Base-by-base conservation (phyloP, 1,140 invertebrate species). In the Penaeus japonicus region DNA sequence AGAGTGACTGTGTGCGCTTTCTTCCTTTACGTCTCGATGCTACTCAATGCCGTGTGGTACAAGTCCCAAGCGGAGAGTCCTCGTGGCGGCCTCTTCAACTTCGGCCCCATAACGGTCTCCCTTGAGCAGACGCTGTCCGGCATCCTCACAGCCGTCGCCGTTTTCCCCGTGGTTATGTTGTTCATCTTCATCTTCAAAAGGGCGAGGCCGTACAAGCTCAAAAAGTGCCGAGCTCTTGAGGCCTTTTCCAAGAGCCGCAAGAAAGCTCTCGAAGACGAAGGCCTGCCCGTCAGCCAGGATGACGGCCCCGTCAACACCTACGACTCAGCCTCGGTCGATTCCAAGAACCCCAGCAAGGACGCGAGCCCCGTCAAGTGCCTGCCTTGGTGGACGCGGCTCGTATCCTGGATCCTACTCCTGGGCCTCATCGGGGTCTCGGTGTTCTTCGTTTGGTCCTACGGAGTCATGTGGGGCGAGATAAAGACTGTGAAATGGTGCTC, bases 401-500 rank as follows among this genome's bases (percentile, higher is more conserved):
- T 94, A 57, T 93, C 92, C 22, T 94, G 94, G 93, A 87, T 93
- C 15, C 39, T 94, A 12, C 91, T 93, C 7, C 90, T 93, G 82
- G 22, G 92, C 4, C 90, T 92, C 0, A 93, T 93, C n/a, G 88
- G 91, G 22, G 92, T 92, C 0, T 93, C 93, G 0, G 91, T 92
- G 0, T 93, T 93, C 79, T 93, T 94, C 90, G 92, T 94, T 18
- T 94, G 93, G 89, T 93, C 93, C 53, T 94, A 94, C 90, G 94
- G 93, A 10, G 93, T 94, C 62, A 92, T 91, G 86, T 94, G 94
- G 92, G 93, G 93, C 39, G 93, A 94, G 84, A 92, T 93, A 24
- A 94, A 94, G 87, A 93, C 93, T 55, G 92, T 92, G 59, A 94
- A 94, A 91, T 94, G 94, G 94, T 92, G 94, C 20, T 93, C 93